phyloP scores from a whole-genome alignment of 2,113 vertebrate genomes.

The Sprattus sprattus region DNA sequence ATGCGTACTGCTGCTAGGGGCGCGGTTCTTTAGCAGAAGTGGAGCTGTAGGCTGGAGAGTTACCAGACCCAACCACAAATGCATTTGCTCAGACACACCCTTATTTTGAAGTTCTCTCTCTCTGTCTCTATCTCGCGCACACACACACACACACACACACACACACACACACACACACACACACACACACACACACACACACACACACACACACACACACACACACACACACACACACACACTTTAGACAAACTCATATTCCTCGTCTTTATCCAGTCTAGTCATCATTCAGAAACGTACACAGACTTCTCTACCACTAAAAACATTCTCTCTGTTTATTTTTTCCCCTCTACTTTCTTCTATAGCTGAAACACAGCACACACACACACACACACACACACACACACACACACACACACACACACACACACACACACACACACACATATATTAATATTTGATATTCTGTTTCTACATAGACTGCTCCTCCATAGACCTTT shows the following conservation, averaged over 20 bases:
- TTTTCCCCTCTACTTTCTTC: background rate
- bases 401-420: background rate
- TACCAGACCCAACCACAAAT: background rate
- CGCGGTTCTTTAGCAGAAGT: background rate
- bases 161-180: background rate
- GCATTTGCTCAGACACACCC: background rate
- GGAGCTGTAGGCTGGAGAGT: background rate
- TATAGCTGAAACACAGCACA: background rate
- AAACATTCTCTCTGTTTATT: background rate
- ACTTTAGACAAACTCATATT: background rate
- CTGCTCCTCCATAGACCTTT: background rate
- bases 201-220: background rate
- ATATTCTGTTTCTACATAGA: too few relatives aligned
- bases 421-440: too few relatives aligned
- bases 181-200: background rate
- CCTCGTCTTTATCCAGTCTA: background rate
- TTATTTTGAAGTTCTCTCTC: slow-evolving; percentile 19
- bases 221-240: background rate
- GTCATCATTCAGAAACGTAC: background rate
- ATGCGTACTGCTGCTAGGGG: background rate
- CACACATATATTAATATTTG: too few relatives aligned
- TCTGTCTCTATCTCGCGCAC: background rate
- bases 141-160: background rate
- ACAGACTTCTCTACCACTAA: background rate
- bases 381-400: too few relatives aligned